Evolutionary conservation across 2,888 invertebrate species (phyloP), one percentile per base, ranked within the genome.

Genomic region (Agrilus mali): DNA sequence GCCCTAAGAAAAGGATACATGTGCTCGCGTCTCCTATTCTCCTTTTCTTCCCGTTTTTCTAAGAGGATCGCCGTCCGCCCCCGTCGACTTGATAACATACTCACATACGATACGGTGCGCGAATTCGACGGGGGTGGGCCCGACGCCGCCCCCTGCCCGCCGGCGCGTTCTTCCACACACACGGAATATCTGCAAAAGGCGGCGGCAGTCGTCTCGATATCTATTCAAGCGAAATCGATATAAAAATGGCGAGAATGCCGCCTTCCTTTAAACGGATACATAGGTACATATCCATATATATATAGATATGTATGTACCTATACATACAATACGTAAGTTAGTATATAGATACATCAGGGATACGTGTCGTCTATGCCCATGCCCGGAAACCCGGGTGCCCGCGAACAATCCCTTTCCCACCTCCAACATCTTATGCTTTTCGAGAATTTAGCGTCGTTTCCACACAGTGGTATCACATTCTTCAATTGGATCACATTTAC

Each of bases 31-130:
- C 39, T 20, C 20, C 27, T 42, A 34, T 43, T 40, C 38, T 45
- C 37, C 47, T 35, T 38, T 47, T 50, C 46, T 45, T 38, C 42
- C 36, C 47, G 51, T 53, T 52, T 50, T 42, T 53, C 51, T 51
- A 52, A 27, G 27, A 10, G 27, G 10, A 10, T 27, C 27, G 49
- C 56, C 59, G 60, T 61, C 63, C 62, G 61, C 63, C 62, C 60
- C 55, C 54, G 50, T 56, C 51, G 53, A 55, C 49, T 54, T 58
- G 55, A 56, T 59, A 63, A 64, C 64, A 64, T 56, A 61, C 61
- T 63, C 65, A 64, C 63, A 64, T 63, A 64, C 62, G 63, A 63
- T 64, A 63, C 61, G 64, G 55, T 27, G 27, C 27, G 27, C 27
- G 51, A 58, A 58, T 52, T 49, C 54, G 46, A 44, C 51, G 53